Evolutionary conservation across 1,140 invertebrate species (phyloP).

Genomic region (Eumaeus atala): DNA sequence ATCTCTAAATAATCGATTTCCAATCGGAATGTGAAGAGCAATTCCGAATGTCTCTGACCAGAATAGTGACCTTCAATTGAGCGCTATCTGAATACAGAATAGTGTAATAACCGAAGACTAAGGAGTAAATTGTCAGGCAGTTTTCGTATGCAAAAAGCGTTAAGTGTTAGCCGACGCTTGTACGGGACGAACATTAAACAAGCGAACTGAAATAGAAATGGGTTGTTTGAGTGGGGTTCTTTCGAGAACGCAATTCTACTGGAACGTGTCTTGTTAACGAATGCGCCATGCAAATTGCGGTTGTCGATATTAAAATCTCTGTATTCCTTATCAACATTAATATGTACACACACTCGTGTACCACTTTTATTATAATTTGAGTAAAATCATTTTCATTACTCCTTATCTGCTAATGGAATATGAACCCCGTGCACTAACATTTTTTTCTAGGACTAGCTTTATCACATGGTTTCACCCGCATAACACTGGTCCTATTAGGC

Average conservation of each 20-base stretch:
- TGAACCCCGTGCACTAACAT: no score
- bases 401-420: no score
- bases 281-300: constrained; percentile 61
- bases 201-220: constrained; percentile 69
- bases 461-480: no score
- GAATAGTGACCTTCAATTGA: constrained; percentile 61
- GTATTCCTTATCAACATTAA: constrained; percentile 17
- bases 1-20: neutral
- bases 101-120: constrained; percentile 58
- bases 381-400: no score
- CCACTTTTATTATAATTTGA: no score
- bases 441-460: no score
- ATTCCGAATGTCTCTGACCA: constrained; percentile 29
- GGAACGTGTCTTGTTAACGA: constrained; percentile 71
- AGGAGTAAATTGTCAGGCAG: constrained; percentile 48
- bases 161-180: constrained; percentile 69
- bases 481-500: no score
- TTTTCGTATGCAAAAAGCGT: constrained; percentile 73
- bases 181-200: constrained; percentile 72
- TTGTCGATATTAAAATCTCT: constrained; percentile 24
- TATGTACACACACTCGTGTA: no score
- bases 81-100: constrained; percentile 58
- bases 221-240: constrained; percentile 71
- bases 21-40: neutral
- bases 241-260: constrained; percentile 70